These are phyloP conservation scores for Agrochola macilenta DNA, from an alignment of 2,888 invertebrate genomes.

Conservation along the genomic window DNA sequence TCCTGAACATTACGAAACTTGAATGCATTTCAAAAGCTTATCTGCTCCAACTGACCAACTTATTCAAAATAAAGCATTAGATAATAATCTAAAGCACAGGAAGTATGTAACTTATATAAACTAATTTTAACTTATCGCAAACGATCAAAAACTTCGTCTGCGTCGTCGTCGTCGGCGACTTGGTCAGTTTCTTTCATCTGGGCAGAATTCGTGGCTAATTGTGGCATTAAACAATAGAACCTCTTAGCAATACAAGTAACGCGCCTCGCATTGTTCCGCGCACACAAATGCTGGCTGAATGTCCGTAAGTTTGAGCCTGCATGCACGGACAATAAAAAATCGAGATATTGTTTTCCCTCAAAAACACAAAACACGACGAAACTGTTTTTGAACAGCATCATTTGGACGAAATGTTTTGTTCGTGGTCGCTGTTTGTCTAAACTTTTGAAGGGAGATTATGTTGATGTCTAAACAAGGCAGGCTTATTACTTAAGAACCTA, in stretches of 20 bases:
- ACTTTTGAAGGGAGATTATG: slow-evolving; percentile 55
- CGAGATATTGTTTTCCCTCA: slow-evolving; percentile 67
- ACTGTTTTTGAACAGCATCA: slow-evolving; percentile 68
- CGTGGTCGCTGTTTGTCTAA: slow-evolving; percentile 49
- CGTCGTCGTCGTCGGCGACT: slow-evolving; percentile 75
- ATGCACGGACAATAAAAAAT: slow-evolving; percentile 69
- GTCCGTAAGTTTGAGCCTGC: slow-evolving; percentile 67
- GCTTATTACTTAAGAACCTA: background rate
- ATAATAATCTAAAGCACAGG: background rate
- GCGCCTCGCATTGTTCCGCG: slow-evolving; percentile 77
- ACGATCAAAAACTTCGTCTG: slow-evolving; percentile 71
- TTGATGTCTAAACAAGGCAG: slow-evolving; percentile 38
- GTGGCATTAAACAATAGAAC: slow-evolving; percentile 90
- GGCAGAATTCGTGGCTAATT: slow-evolving; percentile 86
- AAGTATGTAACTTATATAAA: background rate
- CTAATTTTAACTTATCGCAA: background rate
- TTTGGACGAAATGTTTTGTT: slow-evolving; percentile 63
- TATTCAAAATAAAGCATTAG: background rate
- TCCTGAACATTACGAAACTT: background rate
- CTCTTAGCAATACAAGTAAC: slow-evolving; percentile 86
- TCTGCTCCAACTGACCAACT: background rate
- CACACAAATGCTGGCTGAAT: slow-evolving; percentile 71
- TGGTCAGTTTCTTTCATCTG: slow-evolving; percentile 89
- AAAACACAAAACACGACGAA: slow-evolving; percentile 65
- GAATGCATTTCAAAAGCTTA: too few relatives aligned